Conservation (phyloP, 2,888 invertebrate genomes). For the Cyaniris semiargus region DNA sequence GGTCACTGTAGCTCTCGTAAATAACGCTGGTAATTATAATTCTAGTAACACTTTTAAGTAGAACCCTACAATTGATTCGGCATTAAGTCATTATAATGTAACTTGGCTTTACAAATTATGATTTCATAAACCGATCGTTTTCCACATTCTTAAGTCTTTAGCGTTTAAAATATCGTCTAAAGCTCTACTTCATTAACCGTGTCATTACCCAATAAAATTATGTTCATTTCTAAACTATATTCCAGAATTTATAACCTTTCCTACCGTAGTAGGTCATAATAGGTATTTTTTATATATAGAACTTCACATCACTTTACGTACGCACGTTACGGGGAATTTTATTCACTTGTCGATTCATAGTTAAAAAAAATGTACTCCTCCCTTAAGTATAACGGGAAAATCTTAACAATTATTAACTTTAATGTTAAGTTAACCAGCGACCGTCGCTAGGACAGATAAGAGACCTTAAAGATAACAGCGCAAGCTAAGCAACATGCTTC, state of each 20-base stretch:
- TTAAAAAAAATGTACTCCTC: too few species aligned
- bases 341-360: too few species aligned
- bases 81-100: slow-evolving; percentile 3
- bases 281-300: neutral
- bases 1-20: neutral
- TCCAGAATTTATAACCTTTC: neutral
- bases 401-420: too few species aligned
- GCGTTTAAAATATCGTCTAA: neutral
- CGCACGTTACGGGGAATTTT: too few species aligned
- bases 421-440: too few species aligned
- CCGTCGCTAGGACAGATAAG: too few species aligned
- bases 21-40: neutral
- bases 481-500: too few species aligned
- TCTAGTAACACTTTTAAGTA: neutral
- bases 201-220: neutral
- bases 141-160: slow-evolving; percentile 1
- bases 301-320: too few species aligned
- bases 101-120: neutral
- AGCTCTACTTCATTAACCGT: neutral
- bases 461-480: too few species aligned
- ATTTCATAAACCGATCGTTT: neutral
- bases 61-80: neutral
- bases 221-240: neutral
- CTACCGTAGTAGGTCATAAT: neutral
- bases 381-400: too few species aligned